Evolutionary conservation across 2,113 vertebrate genomes (phyloP).

Genomic region (Sarotherodon lohbergeri): DNA sequence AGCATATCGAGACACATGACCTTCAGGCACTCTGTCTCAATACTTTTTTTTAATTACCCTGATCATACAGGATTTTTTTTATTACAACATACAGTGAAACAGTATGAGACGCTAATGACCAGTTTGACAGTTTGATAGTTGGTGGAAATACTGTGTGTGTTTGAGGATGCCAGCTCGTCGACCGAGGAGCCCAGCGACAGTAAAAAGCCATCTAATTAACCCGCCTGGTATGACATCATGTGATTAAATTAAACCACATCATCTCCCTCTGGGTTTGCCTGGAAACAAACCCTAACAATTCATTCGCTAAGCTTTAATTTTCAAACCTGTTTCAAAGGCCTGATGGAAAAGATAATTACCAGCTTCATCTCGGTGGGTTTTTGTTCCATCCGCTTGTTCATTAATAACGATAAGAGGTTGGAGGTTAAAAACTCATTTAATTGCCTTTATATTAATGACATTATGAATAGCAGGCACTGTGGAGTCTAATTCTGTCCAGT

Average conservation of each 20-base stretch:
- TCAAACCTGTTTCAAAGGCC: conserved; percentile 88
- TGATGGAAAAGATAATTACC: conserved; percentile 96
- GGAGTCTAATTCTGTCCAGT: conserved; percentile 94
- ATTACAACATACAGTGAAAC: not conserved
- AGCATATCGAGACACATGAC: conserved; percentile 30
- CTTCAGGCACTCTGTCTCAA: conserved; percentile 14
- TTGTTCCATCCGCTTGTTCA: conserved; percentile 82
- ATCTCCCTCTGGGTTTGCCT: conserved; percentile 84
- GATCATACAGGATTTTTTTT: conserved; percentile 16
- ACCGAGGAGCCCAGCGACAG: conserved; percentile 72
- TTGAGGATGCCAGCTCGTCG: conserved; percentile 75
- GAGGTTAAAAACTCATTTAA: conserved; percentile 99
- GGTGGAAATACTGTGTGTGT: conserved; percentile 47
- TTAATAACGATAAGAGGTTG: conserved; percentile 99
- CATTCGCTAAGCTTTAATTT: conserved; percentile 95
- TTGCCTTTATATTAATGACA: conserved; percentile 99
- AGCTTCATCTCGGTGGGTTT: conserved; percentile 87
- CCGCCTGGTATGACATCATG: conserved; percentile 86
- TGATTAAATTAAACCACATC: conserved; percentile 90
- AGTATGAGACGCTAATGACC: conserved; percentile 55
- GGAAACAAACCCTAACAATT: conserved; percentile 87
- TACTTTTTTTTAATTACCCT: conserved; percentile 34
- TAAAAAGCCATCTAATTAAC: conserved; percentile 93
- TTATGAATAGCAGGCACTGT: conserved; percentile 93
- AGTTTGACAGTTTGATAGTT: conserved; percentile 73